Evolutionary conservation across 2,113 vertebrate species (phyloP).

Genomic region (Pseudorectes ferrugineus): DNA sequence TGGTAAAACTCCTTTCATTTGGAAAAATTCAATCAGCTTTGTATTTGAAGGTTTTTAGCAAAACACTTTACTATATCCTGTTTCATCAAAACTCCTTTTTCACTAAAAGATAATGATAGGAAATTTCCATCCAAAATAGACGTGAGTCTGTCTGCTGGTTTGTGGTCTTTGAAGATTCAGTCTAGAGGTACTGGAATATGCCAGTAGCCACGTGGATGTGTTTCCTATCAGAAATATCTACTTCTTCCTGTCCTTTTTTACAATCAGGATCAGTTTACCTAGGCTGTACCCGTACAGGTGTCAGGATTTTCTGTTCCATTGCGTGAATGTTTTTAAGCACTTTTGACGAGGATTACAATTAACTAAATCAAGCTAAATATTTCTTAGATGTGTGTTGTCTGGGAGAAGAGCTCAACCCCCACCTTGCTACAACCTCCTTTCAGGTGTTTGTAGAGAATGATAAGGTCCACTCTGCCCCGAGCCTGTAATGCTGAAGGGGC

Average conservation of each 20-base stretch:
- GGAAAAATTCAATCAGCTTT: neutral
- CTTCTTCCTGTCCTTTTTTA: neutral
- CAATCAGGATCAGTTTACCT: neutral
- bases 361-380: neutral
- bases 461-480: neutral
- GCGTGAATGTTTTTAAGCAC: fast-evolving
- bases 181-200: neutral
- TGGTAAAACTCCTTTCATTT: neutral
- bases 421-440: neutral
- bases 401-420: no score
- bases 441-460: no score
- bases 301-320: neutral
- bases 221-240: neutral
- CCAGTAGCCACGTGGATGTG: neutral
- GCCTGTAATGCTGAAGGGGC: neutral
- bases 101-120: neutral
- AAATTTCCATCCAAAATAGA: neutral
- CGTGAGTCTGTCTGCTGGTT: neutral
- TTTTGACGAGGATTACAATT: neutral
- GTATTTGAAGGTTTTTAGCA: neutral
- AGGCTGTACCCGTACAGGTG: neutral
- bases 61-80: neutral
- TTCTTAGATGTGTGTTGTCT: neutral
- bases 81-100: neutral
- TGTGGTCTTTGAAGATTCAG: neutral